Percentiles rank a stretch among this genome's conserved stretches.
Conservation (phyloP, 35 echinoderm and acorn worm species). For the Heliocidaris tuberculata region DNA sequence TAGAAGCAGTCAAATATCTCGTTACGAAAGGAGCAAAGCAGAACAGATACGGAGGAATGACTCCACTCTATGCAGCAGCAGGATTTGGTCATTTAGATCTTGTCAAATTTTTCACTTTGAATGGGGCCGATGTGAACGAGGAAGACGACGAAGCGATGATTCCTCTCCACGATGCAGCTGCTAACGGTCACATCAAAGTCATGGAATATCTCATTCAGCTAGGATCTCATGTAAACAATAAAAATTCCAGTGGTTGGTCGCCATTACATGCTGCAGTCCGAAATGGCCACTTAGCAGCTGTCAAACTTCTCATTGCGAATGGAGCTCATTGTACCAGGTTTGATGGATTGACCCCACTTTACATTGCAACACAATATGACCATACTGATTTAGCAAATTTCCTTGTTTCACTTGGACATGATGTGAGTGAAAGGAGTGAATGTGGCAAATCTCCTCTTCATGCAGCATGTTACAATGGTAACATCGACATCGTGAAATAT, state of each 20-base stretch:
- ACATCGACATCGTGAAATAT: too few relatives aligned
- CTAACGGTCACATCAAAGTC: too few relatives aligned
- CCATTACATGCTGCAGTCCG: neutral
- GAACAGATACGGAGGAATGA: neutral
- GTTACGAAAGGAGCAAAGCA: neutral
- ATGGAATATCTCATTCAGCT: neutral
- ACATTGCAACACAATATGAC: neutral
- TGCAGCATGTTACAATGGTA: slow-evolving; percentile 6
- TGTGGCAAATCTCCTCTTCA: neutral
- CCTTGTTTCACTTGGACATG: neutral
- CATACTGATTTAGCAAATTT: neutral
- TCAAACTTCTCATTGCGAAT: neutral
- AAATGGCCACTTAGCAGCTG: neutral
- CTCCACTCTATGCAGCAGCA: neutral
- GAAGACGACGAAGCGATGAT: neutral
- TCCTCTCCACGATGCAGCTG: neutral
- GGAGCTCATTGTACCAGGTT: neutral
- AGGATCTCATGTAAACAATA: neutral
- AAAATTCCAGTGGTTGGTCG: neutral
- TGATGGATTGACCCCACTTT: neutral
- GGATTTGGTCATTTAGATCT: neutral
- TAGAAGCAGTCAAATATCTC: neutral
- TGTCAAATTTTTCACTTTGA: neutral
- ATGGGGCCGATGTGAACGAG: neutral
- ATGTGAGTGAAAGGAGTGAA: neutral